Evolutionary conservation across 2,113 vertebrate species (phyloP), one percentile per base, ranked within the genome.

Genomic region (Epinephelus cyanopodus): DNA sequence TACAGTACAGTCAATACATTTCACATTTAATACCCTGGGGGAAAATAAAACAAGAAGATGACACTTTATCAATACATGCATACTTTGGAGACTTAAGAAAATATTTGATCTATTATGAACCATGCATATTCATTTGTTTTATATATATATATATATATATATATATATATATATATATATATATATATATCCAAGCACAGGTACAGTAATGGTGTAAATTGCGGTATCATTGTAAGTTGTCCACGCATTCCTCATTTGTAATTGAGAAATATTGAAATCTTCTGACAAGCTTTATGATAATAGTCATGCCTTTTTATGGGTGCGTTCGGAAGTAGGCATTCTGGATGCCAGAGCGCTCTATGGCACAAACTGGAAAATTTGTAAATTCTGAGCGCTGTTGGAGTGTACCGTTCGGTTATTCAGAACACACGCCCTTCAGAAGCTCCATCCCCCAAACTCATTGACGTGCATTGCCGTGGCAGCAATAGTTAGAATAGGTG

Each of bases 1-100:
- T 25, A 37, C 15, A 80, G 68, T 25, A 37, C 15, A 80, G 68
- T 64, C 25, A 72, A 57, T 45, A 45, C 6, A 39, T 21, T 42
- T 53, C 42, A 57, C 14, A 23, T 71, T 60, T 62, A 29, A 27
- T 37, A 15, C 21, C 18, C 77, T 29, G 27, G 2, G 25, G 21
- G n/a, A 63, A 25, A 39, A 17, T 14, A 50, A 39, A 50, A 15
- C 18, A 42, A 11, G 52, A 68, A n/a, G 23, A 53, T 37, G 10
- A 23, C 11, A 19, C 23, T 33, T 53, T 13, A 18, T 56, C 33
- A 42, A 71, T 57, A 57, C n/a, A 45, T 13, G n/a, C 52, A 54
- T 70, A 6, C 18, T n/a, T 33, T 53, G n/a, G 4, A n/a, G 19
- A n/a, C 18, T 53, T 33, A n/a, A 12, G 25, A 52, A 11, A 33